Base-by-base conservation (phyloP, 2,888 invertebrate species). In the Xestia c-nigrum region DNA sequence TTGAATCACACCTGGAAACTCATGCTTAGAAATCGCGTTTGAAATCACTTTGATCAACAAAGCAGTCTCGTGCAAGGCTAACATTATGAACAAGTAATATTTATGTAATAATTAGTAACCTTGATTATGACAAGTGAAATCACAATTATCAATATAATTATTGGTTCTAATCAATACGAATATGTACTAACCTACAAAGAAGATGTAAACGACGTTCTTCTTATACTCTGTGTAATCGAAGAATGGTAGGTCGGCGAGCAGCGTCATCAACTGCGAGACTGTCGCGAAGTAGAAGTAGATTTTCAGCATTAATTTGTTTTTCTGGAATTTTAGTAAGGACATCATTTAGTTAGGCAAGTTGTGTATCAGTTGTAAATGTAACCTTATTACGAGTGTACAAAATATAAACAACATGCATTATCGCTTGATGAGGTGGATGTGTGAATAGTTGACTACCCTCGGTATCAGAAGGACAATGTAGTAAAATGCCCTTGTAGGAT, bases 251-350 rank as follows among this genome's bases (percentile, higher is more conserved):
- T 95, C 95, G 47, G 93, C 80, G 55, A 90, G 87, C 7, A 95
- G 81, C 0, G 92, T 91, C n/a, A 93, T 65, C 59, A 92, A 69
- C 70, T 93, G 93, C 40, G 93, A 92, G 4, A 89, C 86, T n/a
- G 92, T 79, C 7, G 92, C 93, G 68, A 91, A 91, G 87, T 93
- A 94, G 74, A 95, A 90, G 85, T 94, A 95, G 19, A 91, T 80
- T 84, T 93, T 90, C 16, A 95, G 87, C 0, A 95, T 88, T 4
- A 82, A 61, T 72, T 90, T 90, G 16, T 92, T 93, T 77, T 92
- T 94, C 95, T 95, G 92, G 5, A 94, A 85, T 14, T 19, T 55
- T 19, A 40, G 5, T 57, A 50, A 52, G 7, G 0, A 55, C 1
- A 16, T 38, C 0, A 40, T 38, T 50, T 38, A 16, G 19, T 12